Evolutionary conservation across 2,113 vertebrate genomes (phyloP), one percentile per base, ranked within the genome.

Genomic region (Crotophaga sulcirostris): DNA sequence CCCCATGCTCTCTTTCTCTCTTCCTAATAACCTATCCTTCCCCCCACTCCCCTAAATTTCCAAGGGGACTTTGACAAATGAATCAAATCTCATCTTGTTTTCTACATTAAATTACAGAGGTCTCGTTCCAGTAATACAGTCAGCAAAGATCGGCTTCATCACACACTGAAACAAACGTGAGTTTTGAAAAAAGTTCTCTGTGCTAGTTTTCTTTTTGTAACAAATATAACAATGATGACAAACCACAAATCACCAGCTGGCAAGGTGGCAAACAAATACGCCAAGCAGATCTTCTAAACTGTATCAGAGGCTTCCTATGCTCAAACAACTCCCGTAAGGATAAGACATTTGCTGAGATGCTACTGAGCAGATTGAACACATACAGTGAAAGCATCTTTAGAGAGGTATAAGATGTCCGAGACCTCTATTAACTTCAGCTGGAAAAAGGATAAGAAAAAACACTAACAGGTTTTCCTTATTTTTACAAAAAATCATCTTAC

Each of bases 401-500:
- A 79, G 79, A 18, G 42, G 12, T 36, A 1, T 69, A 69, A n/a
- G 19, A 29, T n/a, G 29, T 45, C 12, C 38, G 62, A 77, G 36
- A 70, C 19, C 18, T 83, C 38, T 58, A n/a, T 54, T 62, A 45
- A 31, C 23, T n/a, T 93, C 51, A 73, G 21, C 21, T 69, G 42
- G 19, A 60, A 93, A 77, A 72, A 0, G 4, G 17, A 18, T 52
- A 78, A 74, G n/a, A 20, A 90, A 79, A 74, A 60, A 40, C 6
- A 31, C 29, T 13, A 56, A 36, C 6, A 63, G 15, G 6, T 76
- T 68, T 62, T 55, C 20, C 33, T 49, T 14, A 17, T 33, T 44
- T 59, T 90, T 91, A 74, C 3, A 6, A 26, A 84, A 90, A 20
- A 28, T 42, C 75, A 58, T 96, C 98, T 98, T 97, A 99, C 99